Evolutionary conservation across 2,797 vertebrate genomes (phyloP), one percentile per base, ranked within the genome.

Genomic region (Amniataba percoides): DNA sequence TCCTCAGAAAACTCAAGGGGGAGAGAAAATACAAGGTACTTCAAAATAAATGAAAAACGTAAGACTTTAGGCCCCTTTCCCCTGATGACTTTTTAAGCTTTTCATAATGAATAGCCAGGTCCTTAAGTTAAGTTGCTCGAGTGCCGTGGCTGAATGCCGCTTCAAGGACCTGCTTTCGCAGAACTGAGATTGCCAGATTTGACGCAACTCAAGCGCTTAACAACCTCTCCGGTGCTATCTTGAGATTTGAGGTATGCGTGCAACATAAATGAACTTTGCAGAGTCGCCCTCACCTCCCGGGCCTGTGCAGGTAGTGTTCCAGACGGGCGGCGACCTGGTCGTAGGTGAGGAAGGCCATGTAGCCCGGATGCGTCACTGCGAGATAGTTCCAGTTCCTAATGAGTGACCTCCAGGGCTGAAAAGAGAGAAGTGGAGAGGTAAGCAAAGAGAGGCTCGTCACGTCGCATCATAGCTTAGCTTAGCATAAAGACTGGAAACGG

Each of bases 281-380:
- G 36, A 31, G 43, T 21, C 0, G 5, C 70, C 18, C 86, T 88
- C 69, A 97, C 97, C 96, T 97, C 67, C 97, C 96, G 1, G 97
- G 95, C 72, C 89, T 95, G 81, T 96, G 92, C 59, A 82, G 90
- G 88, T 94, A 95, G 75, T 94, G 88, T 78, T 95, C 92, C 75
- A 98, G 92, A 14, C 95, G 94, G 0, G 62, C 86, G 46, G 75
- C 90, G 16, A 96, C 97, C 88, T 98, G 97, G 10, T 97, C 96
- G 0, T 97, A 98, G 1, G 97, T 98, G 73, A 97, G 95, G 87
- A 98, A 97, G 16, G 97, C 97, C 97, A 97, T 97, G 91, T 97
- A 97, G 16, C 96, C 97, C 0, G 97, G 96, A 78, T 97, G 97
- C 36, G 95, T 97, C 71, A 98, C 96, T 0, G 96, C 97, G 2